Evolutionary conservation across 1,140 invertebrate genomes (phyloP).

Genomic region (Drosophila aff.): DNA sequence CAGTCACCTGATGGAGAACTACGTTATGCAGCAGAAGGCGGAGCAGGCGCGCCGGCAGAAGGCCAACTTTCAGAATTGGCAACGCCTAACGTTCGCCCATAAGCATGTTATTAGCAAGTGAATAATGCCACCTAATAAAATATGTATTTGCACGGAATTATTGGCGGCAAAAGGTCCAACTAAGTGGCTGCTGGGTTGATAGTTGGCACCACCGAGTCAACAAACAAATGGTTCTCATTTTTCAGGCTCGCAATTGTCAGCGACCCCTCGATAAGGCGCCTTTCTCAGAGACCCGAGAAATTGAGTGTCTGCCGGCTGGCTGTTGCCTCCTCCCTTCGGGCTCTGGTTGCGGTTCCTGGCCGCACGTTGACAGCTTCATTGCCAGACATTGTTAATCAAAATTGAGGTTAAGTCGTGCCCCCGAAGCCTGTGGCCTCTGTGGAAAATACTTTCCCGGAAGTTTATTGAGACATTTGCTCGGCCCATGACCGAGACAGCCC

Average conservation of each 20-base stretch:
- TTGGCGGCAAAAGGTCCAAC: conserved; percentile 11
- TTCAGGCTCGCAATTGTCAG: conserved; percentile 57
- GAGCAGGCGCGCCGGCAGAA: conserved; percentile 42
- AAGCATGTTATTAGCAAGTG: conserved; percentile 72
- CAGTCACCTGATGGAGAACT: conserved; percentile 65
- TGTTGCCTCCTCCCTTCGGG: neutral
- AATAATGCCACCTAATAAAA: conserved; percentile 67
- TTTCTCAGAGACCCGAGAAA: conserved; percentile 2
- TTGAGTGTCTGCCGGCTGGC: conserved; percentile 5
- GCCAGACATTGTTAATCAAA: conserved; percentile 82
- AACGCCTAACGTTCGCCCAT: conserved; percentile 57
- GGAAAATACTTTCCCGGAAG: conserved; percentile 47
- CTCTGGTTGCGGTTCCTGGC: conserved; percentile 26
- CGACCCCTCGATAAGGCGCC: neutral
- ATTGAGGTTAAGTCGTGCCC: conserved; percentile 78
- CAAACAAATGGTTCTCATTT: conserved; percentile 77
- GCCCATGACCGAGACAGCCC: conserved; percentile 31
- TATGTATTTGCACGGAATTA: conserved; percentile 59
- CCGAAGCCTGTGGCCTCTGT: conserved; percentile 37
- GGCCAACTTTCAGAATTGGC: conserved; percentile 61
- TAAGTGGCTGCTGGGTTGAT: conserved; percentile 32
- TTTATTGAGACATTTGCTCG: conserved; percentile 76
- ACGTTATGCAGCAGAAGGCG: conserved; percentile 61
- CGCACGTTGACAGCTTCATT: conserved; percentile 78
- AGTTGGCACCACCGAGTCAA: conserved; percentile 35